phyloP scores from a whole-genome alignment of 2,888 invertebrate genomes.

The Torymus auratus region DNA sequence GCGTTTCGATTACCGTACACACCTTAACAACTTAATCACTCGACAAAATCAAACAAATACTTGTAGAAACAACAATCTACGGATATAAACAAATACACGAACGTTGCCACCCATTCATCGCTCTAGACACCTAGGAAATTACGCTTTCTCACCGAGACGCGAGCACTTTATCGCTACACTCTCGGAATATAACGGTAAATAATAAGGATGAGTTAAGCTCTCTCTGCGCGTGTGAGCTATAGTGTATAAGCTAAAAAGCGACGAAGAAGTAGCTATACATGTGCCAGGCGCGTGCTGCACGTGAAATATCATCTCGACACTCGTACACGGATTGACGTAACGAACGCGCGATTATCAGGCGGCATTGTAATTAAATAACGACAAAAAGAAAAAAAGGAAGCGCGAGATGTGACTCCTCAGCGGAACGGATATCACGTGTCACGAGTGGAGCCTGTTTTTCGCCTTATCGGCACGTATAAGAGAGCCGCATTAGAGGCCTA shows the following conservation, averaged over 20 bases:
- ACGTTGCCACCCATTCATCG: background rate
- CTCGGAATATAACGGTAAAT: slow-evolving; percentile 15
- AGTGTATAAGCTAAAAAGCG: too few species aligned
- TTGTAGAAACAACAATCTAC: too few species aligned
- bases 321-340: slow-evolving; percentile 43
- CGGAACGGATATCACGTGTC: slow-evolving; percentile 34
- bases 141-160: too few species aligned
- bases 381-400: slow-evolving; percentile 21
- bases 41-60: too few species aligned
- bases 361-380: slow-evolving; percentile 29
- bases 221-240: too few species aligned
- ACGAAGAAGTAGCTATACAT: too few species aligned
- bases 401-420: slow-evolving; percentile 36
- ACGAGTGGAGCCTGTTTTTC: slow-evolving; percentile 16
- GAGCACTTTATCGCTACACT: background rate
- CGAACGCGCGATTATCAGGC: slow-evolving; percentile 33
- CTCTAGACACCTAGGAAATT: background rate
- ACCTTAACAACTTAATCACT: too few species aligned
- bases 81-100: background rate
- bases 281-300: background rate
- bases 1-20: too few species aligned
- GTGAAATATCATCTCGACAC: slow-evolving; percentile 33
- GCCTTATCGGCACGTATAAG: slow-evolving; percentile 46
- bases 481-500: slow-evolving; percentile 5
- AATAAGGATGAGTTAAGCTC: background rate